Evolutionary conservation across 2,888 invertebrate genomes (phyloP).

Genomic region (Ormyrus pomaceus): DNA sequence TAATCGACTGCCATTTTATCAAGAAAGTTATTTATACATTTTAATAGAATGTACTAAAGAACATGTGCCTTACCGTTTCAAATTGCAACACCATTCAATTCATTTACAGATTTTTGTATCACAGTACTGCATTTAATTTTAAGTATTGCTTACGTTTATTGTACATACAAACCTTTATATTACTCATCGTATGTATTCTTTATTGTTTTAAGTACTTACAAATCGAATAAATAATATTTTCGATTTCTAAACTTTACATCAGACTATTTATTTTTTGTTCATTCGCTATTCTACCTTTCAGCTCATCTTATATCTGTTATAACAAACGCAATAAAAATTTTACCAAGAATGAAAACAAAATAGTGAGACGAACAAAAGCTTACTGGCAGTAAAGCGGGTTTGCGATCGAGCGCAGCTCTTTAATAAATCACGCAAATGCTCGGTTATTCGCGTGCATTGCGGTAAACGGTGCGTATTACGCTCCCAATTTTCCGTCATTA

Average conservation of each 20-base stretch:
- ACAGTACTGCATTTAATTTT: slow-evolving; percentile 29
- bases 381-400: too few relatives aligned
- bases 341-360: too few relatives aligned
- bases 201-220: slow-evolving; percentile 29
- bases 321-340: too few relatives aligned
- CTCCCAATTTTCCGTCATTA: slow-evolving; percentile 16
- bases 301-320: not conserved
- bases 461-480: not conserved
- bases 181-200: not conserved
- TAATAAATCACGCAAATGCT: slow-evolving; percentile 32
- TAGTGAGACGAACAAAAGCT: too few relatives aligned
- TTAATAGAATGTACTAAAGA: slow-evolving; percentile 9
- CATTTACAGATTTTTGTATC: not conserved
- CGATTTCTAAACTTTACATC: not conserved
- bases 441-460: not conserved
- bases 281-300: not conserved
- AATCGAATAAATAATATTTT: slow-evolving; percentile 34
- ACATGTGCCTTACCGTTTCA: slow-evolving; percentile 35
- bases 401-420: not conserved
- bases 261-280: slow-evolving; percentile 2
- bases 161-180: slow-evolving; percentile 23
- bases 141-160: slow-evolving; percentile 7
- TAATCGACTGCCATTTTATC: slow-evolving; percentile 35
- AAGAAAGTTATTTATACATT: slow-evolving; percentile 33
- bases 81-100: slow-evolving; percentile 26